These are phyloP conservation scores for Cheumatopsyche charites DNA, from an alignment of 1,140 invertebrate genomes.

Conservation along the genomic window DNA sequence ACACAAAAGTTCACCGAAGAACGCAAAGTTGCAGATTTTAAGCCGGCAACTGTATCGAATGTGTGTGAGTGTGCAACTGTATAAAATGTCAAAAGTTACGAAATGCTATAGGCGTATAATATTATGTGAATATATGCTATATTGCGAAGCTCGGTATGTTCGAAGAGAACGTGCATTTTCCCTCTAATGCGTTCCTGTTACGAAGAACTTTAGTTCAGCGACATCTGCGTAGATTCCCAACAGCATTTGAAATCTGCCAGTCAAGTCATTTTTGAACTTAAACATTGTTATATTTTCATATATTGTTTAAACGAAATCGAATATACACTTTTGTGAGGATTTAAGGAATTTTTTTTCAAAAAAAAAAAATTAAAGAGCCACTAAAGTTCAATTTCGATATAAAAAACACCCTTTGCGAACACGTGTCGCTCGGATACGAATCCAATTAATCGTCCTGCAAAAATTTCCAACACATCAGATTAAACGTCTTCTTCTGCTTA, in stretches of 20 bases:
- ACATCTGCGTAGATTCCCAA: conserved; percentile 47
- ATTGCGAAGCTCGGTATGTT: not conserved
- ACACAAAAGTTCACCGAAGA: conserved; percentile 22
- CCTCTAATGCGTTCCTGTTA: conserved; percentile 32
- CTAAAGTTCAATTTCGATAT: too few relatives aligned
- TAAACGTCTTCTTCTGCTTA: too few relatives aligned
- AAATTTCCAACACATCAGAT: too few relatives aligned
- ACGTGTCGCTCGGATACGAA: too few relatives aligned
- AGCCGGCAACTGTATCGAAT: conserved; percentile 31
- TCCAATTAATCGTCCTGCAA: too few relatives aligned
- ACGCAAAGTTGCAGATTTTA: conserved; percentile 38
- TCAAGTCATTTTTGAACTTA: not conserved
- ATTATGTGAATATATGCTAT: not conserved
- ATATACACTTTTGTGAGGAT: too few relatives aligned
- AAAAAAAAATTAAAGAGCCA: too few relatives aligned
- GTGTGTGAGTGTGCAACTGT: conserved; percentile 4
- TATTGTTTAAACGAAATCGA: too few relatives aligned
- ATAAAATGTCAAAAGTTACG: not conserved
- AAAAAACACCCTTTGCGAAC: too few relatives aligned
- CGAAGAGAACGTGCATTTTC: not conserved
- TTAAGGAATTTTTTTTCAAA: too few relatives aligned
- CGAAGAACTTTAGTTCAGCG: conserved; percentile 42
- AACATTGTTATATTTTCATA: too few relatives aligned
- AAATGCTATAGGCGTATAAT: not conserved
- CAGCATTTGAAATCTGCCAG: conserved; percentile 31